These are phyloP conservation scores for Aquatica leii DNA, from an alignment of 2,888 invertebrate genomes.

Conservation along the genomic window DNA sequence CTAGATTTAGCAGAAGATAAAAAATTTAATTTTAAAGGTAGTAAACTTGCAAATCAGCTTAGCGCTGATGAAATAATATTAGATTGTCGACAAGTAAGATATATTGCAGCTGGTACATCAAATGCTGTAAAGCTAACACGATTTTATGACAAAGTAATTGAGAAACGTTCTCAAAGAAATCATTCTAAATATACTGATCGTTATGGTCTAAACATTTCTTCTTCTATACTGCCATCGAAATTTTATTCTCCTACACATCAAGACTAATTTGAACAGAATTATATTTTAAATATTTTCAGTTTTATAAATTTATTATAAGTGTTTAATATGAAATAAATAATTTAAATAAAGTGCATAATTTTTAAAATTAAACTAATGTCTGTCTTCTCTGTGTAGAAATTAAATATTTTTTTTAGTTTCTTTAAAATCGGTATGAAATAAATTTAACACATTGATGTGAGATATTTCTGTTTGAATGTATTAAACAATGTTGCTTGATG, in stretches of 20 bases:
- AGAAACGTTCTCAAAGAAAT: constrained; percentile 60
- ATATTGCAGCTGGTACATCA: constrained; percentile 92
- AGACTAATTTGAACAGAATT: constrained; percentile 38
- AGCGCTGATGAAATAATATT: constrained; percentile 93
- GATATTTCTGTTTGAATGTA: too few species aligned
- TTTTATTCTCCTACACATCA: constrained; percentile 56
- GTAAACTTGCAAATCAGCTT: constrained; percentile 85
- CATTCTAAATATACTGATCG: constrained; percentile 53
- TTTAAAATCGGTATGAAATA: too few species aligned
- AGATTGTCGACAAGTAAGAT: constrained; percentile 76
- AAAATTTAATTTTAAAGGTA: constrained; percentile 70
- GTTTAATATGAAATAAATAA: too few species aligned
- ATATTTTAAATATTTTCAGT: constrained; percentile 1
- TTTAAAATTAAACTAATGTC: too few species aligned
- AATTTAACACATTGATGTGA: too few species aligned
- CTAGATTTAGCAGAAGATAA: constrained; percentile 83
- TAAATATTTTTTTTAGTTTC: too few species aligned
- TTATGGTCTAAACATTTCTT: constrained; percentile 52
- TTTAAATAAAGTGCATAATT: too few species aligned
- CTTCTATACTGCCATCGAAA: constrained; percentile 55
- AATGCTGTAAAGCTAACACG: constrained; percentile 92
- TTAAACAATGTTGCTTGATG: too few species aligned
- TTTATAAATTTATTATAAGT: too few species aligned
- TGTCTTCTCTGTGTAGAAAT: too few species aligned
- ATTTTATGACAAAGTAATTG: constrained; percentile 90